Evolutionary conservation across 2,797 vertebrate species (phyloP), one percentile per base, ranked within the genome.

Genomic region (Cirrhinus mrigala): DNA sequence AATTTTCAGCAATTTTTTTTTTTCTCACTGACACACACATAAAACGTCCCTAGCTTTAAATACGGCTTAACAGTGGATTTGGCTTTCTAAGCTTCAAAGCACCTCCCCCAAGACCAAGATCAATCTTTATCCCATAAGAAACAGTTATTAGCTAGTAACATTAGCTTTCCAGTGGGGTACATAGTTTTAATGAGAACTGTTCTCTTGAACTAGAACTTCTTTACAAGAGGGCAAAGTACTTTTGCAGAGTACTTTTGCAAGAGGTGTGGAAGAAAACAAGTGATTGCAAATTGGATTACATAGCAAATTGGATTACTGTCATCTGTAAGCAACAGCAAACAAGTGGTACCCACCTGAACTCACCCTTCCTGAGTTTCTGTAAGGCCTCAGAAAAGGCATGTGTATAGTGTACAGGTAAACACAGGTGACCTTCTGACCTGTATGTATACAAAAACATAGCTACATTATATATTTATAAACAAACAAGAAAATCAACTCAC

Each of bases 351-450:
- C 95, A 99, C 98, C 98, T 99, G 97, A 99, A 99, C 91, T 99
- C 96, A 91, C 98, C 98, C 90, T 95, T 94, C 87, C 92, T 94
- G 85, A 99, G 96, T 92, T 97, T 99, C 91, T 93, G 92, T 83
- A 99, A 93, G 2, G 97, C 98, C 91, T 99, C 97, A 73, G 97
- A 96, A 92, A 99, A 99, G 27, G 96, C 95, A 58, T 90, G 94
- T 0, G 98, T 99, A 9, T 99, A 99, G 77, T 93, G 95, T 85
- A 99, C 97, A 70, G 98, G 98, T 87, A 99, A 94, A 88, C 98
- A 99, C 37, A 99, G 95, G 54, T 99, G 98, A 85, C 98, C 98
- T 89, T 99, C 98, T 46, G 98, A 99, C 92, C 98, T 99, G 86
- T 6, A 89, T n/a, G n/a, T n/a, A 14, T 9, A 62, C 71, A 88